phyloP scores from a whole-genome alignment of 2,888 invertebrate genomes.

The Rhopalosiphum nymphaeae region DNA sequence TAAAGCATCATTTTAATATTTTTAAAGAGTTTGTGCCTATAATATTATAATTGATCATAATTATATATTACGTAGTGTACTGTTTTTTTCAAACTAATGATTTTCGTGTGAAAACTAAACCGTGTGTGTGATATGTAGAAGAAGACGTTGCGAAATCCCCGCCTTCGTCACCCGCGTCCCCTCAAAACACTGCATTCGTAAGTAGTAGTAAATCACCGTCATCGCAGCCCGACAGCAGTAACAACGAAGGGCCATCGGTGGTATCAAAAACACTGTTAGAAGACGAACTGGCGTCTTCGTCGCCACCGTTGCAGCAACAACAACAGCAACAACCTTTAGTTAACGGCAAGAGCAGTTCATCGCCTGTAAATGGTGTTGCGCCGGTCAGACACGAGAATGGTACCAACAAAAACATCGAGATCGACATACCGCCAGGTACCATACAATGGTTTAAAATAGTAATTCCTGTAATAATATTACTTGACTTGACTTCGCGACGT shows the following conservation, averaged over 20 bases:
- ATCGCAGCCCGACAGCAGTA: not conserved
- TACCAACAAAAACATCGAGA: slow-evolving; percentile 47
- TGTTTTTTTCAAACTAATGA: slow-evolving; percentile 22
- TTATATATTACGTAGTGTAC: not conserved
- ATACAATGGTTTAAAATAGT: not conserved
- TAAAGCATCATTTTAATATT: not conserved
- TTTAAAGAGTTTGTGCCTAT: not conserved
- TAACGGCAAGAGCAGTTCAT: slow-evolving; percentile 41
- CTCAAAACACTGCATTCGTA: not conserved
- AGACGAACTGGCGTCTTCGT: not conserved
- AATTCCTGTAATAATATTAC: not conserved
- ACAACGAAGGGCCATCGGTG: not conserved
- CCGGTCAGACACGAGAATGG: slow-evolving; percentile 56
- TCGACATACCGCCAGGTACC: slow-evolving; percentile 62
- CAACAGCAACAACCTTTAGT: slow-evolving; percentile 9
- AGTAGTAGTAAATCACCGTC: slow-evolving; percentile 27
- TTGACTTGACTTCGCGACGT: not conserved
- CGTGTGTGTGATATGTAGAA: slow-evolving; percentile 32
- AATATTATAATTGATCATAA: not conserved
- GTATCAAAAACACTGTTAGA: not conserved
- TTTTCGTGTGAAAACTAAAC: slow-evolving; percentile 53
- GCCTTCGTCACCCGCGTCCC: slow-evolving; percentile 16
- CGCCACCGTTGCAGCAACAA: not conserved
- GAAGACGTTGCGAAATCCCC: slow-evolving; percentile 44
- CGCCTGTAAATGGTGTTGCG: slow-evolving; percentile 50